A percentile compares a stretch with the other conserved stretches of the same genome.
Conservation (phyloP, 2,113 vertebrate species). For the Oophaga pumilio region DNA sequence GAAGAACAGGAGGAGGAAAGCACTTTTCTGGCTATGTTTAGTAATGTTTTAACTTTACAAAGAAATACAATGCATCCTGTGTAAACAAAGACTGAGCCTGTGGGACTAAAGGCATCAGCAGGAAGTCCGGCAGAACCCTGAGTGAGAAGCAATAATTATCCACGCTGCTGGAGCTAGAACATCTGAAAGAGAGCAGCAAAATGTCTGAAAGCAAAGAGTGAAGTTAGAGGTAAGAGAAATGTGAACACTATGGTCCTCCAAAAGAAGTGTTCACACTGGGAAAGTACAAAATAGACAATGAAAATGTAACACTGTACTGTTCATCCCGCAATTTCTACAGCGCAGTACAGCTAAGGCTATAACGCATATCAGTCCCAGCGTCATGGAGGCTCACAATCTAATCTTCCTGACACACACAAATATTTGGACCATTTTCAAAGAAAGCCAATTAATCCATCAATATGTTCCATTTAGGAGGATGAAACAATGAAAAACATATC, state of each 20-base stretch:
- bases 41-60: constrained; percentile 53
- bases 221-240: constrained; percentile 41
- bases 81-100: constrained; percentile 48
- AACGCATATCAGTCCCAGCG: not conserved
- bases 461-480: too few species aligned
- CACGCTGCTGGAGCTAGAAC: constrained; percentile 49
- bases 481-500: too few species aligned
- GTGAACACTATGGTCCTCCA: not conserved
- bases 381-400: too few species aligned
- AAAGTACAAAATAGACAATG: not conserved
- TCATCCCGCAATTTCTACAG: not conserved
- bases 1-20: constrained; percentile 41
- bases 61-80: constrained; percentile 39
- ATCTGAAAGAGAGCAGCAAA: constrained; percentile 45
- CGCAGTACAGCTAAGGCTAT: not conserved
- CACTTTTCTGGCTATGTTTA: constrained; percentile 32
- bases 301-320: not conserved
- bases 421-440: too few species aligned
- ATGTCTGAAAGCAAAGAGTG: constrained; percentile 21
- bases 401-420: too few species aligned
- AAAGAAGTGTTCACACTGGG: not conserved
- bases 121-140: constrained; percentile 37
- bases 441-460: too few species aligned
- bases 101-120: constrained; percentile 46
- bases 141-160: constrained; percentile 52